A percentile compares a stretch with the other conserved stretches of the same genome.
These are phyloP conservation scores for Synchiropus splendidus DNA, from an alignment of 2,113 vertebrate genomes.

Conservation along the genomic window DNA sequence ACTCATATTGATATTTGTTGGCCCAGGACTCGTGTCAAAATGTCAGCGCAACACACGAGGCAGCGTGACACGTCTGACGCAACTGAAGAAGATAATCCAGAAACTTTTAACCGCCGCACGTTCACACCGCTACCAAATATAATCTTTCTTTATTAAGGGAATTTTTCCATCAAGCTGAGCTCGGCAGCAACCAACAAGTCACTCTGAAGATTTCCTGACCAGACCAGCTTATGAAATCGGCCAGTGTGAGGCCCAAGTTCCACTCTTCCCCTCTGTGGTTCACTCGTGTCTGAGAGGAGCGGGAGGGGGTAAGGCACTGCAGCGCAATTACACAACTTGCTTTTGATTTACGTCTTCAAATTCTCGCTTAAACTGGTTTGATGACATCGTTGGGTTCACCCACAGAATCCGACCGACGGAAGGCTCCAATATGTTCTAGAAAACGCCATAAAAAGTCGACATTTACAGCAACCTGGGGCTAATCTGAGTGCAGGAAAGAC, in stretches of 20 bases:
- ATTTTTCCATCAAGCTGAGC: slow-evolving; percentile 40
- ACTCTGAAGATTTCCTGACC: slow-evolving; percentile 39
- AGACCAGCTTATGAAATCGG: slow-evolving; percentile 38
- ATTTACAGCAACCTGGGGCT: slow-evolving; percentile 1
- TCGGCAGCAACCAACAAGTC: slow-evolving; percentile 33
- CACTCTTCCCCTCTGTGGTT: slow-evolving; percentile 48
- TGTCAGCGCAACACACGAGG: not conserved
- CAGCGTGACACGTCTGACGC: slow-evolving; percentile 1
- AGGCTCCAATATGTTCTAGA: too few species aligned
- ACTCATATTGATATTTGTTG: not conserved
- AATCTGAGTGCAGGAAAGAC: too few species aligned
- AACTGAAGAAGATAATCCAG: not conserved
- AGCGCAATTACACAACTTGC: slow-evolving; percentile 56
- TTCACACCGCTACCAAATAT: slow-evolving; percentile 13
- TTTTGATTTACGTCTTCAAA: slow-evolving; percentile 40
- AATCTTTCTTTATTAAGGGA: slow-evolving; percentile 29
- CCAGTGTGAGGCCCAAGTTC: slow-evolving; percentile 47
- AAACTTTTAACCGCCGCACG: not conserved
- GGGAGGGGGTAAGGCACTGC: slow-evolving; percentile 18
- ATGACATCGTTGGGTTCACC: slow-evolving; percentile 20
- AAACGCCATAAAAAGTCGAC: too few species aligned
- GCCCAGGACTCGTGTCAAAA: not conserved
- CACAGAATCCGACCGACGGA: slow-evolving; percentile 13
- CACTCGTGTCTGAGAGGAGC: slow-evolving; percentile 35
- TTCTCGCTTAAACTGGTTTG: slow-evolving; percentile 47